Evolutionary conservation across 2,888 invertebrate genomes (phyloP), one percentile per base, ranked within the genome.

Genomic region (Hermodice carunculata): DNA sequence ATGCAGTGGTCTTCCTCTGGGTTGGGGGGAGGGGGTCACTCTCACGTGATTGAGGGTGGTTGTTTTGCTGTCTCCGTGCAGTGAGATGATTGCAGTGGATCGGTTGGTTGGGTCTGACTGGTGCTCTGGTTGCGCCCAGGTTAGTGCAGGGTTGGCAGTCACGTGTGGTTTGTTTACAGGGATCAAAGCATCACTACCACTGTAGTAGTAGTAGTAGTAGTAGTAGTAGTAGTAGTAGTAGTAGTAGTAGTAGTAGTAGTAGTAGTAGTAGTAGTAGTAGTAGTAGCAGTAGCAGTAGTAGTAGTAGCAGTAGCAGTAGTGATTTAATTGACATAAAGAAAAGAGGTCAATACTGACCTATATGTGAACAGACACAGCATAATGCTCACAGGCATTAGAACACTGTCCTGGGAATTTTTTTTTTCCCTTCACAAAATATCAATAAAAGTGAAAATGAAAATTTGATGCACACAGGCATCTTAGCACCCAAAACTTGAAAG

Each of bases 21-120:
- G n/a, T n/a, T n/a, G n/a, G n/a, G n/a, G n/a, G n/a, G n/a, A n/a
- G n/a, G n/a, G n/a, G n/a, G n/a, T n/a, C n/a, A n/a, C n/a, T n/a
- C n/a, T 51, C 28, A 51, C 29, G 51, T 8, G 8, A 29, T 28
- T 51, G 51, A 51, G 24, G 51, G 29, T 24, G 51, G n/a, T 51
- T 8, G 22, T 46, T 17, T 17, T 46, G 14, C 8, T 46, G 22
- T 17, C 11, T 8, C 14, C 22, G 14, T n/a, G n/a, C n/a, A 11
- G 14, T 11, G 11, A 17, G 22, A 17, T 46, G 14, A 46, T 46
- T 8, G 22, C 22, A 8, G 22, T 46, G 14, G 19, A 17, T 8
- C 8, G 14, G 22, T 17, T 46, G 14, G 22, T 46, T 11, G 11
- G 17, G n/a, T 51, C 29, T 5, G 28, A 0, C 3, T 51, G 51